Base-by-base conservation (phyloP, 2,113 vertebrate species). In the Clupea harengus region DNA sequence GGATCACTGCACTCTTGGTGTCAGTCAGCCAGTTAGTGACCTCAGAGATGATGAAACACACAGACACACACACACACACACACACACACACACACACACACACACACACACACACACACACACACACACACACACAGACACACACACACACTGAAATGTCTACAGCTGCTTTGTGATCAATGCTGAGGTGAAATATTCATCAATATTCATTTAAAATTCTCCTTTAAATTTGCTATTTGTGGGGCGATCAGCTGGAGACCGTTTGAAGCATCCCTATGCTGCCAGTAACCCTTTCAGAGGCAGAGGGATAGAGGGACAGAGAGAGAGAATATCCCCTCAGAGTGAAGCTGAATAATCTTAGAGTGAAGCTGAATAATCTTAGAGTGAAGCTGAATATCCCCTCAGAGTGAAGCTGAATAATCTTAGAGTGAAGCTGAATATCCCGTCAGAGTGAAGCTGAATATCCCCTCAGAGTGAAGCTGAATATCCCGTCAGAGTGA, bases 121-220 rank as follows among this genome's bases (percentile, higher is more conserved):
- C 86, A 90, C 88, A 84, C 18, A 84, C 81, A 82, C 81, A 2
- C 39, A 39, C 39, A 39, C 39, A 39, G 1, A 39, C 39, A 90
- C 88, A 84, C 18, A 84, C 72, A 82, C 82, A 83, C 82, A 91
- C 81, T 85, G 91, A 92, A 90, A 91, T 88, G 89, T 90, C 88
- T 89, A 89, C 88, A 86, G 87, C 89, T 88, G 91, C 89, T 90
- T 88, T 86, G 90, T 89, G 89, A 92, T 95, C 92, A 92, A 92
- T 90, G 88, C 44, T 57, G 88, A 93, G 89, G 94, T 95, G 90
- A 95, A 95, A 95, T 95, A 95, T 95, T 94, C 89, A 95, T 95
- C 87, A 7, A 91, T 88, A 92, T 92, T 88, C 88, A 95, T 95
- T 94, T 93, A 93, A 92, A 93, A 95, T 95, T 95, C 94, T 88